phyloP scores from a whole-genome alignment of 1,140 invertebrate species.

The Hormaphis cornu region DNA sequence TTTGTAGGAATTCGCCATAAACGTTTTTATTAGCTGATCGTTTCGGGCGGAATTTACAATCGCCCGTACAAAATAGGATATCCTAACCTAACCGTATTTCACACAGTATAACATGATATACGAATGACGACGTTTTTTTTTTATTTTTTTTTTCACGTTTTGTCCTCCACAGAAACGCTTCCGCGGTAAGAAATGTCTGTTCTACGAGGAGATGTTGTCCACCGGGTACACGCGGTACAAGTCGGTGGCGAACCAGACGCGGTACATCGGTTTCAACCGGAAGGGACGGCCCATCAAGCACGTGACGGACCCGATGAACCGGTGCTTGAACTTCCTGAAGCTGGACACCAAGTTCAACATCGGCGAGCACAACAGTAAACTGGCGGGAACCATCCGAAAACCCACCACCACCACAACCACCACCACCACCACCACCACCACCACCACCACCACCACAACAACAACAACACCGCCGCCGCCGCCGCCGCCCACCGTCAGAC shows the following conservation, averaged over 20 bases:
- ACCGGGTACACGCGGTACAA: slow-evolving; percentile 47
- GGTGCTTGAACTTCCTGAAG: slow-evolving; percentile 49
- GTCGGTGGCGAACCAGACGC: slow-evolving; percentile 43
- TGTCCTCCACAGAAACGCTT: slow-evolving; percentile 43
- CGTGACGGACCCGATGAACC: slow-evolving; percentile 40
- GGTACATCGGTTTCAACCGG: slow-evolving; percentile 47
- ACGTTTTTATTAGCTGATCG: too few relatives aligned
- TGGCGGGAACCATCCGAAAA: slow-evolving; percentile 40
- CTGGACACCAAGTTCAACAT: slow-evolving; percentile 46
- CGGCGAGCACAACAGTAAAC: slow-evolving; percentile 45
- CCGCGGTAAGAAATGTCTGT: slow-evolving; percentile 46
- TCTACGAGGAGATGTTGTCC: slow-evolving; percentile 46
- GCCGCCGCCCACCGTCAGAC: neutral
- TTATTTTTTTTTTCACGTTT: slow-evolving; percentile 10
- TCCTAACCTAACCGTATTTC: too few relatives aligned
- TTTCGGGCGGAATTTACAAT: too few relatives aligned
- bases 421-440: slow-evolving; percentile 25
- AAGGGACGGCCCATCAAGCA: slow-evolving; percentile 44
- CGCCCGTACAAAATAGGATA: too few relatives aligned
- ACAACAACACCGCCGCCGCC: neutral
- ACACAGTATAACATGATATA: neutral
- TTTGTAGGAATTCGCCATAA: too few relatives aligned
- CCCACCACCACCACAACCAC: slow-evolving; percentile 29
- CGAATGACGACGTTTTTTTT: neutral
- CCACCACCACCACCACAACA: slow-evolving; percentile 21